Evolutionary conservation across 2,113 vertebrate genomes (phyloP), one percentile per base, ranked within the genome.

Genomic region (Lepus europaeus): DNA sequence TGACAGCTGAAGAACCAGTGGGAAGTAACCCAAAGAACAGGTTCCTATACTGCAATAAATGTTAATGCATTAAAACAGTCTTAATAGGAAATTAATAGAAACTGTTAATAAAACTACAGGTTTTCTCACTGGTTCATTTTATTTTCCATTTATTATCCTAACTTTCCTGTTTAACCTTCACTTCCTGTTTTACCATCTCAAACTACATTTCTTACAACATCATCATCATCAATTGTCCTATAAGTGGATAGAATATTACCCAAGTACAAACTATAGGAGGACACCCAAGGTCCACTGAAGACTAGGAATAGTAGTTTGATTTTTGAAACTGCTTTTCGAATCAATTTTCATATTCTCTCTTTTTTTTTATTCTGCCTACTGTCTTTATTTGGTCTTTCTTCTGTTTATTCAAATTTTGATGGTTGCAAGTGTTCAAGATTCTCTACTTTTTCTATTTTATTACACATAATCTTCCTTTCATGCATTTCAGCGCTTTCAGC

Each of bases 71-170:
- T 64, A 74, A 73, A 91, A 85, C 23, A 70, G 61, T 74, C 77
- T 80, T 69, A 90, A 84, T 80, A 74, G 53, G 5, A 78, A 79
- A 77, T 95, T 95, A 72, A 51, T 88, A 89, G 12, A 84, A 88
- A 86, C 22, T n/a, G 1, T 74, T 95, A 90, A 79, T 39, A 49
- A 79, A 95, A 53, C 8, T 84, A 6, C 8, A 79, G 16, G 4
- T 72, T 82, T 73, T 79, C 36, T 85, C 22, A 8, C 19, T 87
- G 74, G 56, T n/a, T 91, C 11, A 90, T 49, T 14, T 68, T 31
- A 51, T 61, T 73, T 77, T 79, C 79, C 5, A 69, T 51, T 95
- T 64, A 76, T 39, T 27, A 80, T 90, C 89, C 25, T 64, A 70
- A 5, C 9, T 36, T 14, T 91, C 29, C 3, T 70, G 13, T 56